Evolutionary conservation across 2,797 vertebrate genomes (phyloP).

Genomic region (Steatocranus sp.): DNA sequence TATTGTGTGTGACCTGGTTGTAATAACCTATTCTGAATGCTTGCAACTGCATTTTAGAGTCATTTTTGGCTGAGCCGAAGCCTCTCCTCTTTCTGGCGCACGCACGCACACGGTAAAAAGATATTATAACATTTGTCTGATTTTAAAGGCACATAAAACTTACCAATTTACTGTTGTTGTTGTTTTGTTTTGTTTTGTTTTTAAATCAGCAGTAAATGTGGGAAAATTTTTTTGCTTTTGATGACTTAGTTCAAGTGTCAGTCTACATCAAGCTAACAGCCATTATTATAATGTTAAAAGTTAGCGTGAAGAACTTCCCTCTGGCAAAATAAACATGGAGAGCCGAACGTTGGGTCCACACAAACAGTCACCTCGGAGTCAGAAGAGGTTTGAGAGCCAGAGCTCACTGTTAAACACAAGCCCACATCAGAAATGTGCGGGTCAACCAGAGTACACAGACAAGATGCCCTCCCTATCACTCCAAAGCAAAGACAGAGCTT

Average conservation of each 20-base stretch:
- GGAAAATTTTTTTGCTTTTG: background rate
- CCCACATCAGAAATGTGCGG: slow-evolving; percentile 18
- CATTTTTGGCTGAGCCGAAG: background rate
- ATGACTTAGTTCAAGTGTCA: background rate
- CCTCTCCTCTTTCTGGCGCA: background rate
- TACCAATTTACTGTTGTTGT: background rate
- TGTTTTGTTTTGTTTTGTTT: rapidly evolving
- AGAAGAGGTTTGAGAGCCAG: background rate
- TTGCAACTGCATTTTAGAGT: background rate
- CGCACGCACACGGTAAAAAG: rapidly evolving
- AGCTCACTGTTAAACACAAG: slow-evolving; percentile 4
- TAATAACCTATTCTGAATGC: background rate
- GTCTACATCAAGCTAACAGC: background rate
- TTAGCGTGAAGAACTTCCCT: background rate
- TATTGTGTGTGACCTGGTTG: background rate
- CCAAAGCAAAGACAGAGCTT: slow-evolving; percentile 23
- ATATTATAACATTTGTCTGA: background rate
- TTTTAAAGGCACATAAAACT: rapidly evolving
- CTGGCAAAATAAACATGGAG: background rate
- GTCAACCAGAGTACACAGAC: slow-evolving; percentile 50
- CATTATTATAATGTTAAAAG: background rate
- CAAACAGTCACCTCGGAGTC: background rate
- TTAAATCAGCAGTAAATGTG: background rate
- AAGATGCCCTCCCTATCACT: slow-evolving; percentile 18
- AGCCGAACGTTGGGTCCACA: background rate